Evolutionary conservation across 2,888 invertebrate species (phyloP), one percentile per base, ranked within the genome.

Genomic region (Drosophila mettleri): DNA sequence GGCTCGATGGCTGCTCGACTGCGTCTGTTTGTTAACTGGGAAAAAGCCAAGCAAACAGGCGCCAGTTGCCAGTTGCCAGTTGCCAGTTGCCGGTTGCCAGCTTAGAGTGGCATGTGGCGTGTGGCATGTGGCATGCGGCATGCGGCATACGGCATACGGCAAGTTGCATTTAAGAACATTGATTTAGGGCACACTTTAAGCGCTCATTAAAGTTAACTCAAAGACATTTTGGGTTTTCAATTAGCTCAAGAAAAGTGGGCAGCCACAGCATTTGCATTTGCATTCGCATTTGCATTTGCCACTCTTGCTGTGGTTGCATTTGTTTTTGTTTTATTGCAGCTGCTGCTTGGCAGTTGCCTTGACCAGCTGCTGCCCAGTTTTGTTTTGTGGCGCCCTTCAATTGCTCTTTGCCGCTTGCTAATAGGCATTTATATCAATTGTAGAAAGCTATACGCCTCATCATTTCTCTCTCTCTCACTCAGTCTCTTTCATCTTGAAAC

Each of bases 201-300:
- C 61, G 31, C 59, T 62, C 65, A 69, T 65, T 74, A 65, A 70
- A 74, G 57, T 5, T 31, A 22, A 29, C 43, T 43, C 53, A 68
- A 39, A 59, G 49, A 45, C 59, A 51, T 46, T 64, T 64, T 61
- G 64, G 63, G 67, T 54, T 64, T 75, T 77, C 82, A 79, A 81
- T 81, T 81, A 81, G 81, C 80, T 63, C 52, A 70, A 73, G 83
- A 69, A 74, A 83, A 77, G 77, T 74, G 83, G 80, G 57, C 48
- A 63, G 66, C 72, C 77, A 57, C 82, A 82, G 71, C 80, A 77
- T 80, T 75, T 69, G 48, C 48, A 68, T 78, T 49, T 29, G 20
- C 24, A 68, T 78, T 49, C 20, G 20, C 24, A 43, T 16, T 29
- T 46, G 33, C 48, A 46, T 3, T 31, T 52, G 29, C 4, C 9